Evolutionary conservation across 2,888 invertebrate species (phyloP).

Genomic region (Drosophila mayaguana): DNA sequence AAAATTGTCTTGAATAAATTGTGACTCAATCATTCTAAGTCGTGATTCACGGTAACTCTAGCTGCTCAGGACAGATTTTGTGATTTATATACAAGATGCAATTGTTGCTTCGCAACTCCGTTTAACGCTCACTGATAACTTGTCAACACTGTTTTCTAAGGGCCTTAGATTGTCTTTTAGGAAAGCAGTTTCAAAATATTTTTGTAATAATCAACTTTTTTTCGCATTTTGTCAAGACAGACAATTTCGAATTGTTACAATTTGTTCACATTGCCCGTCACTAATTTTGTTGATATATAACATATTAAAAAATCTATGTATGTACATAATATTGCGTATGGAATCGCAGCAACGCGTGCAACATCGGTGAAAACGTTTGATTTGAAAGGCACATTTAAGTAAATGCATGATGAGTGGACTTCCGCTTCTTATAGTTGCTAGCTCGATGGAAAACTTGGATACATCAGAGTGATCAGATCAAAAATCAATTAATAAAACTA

Average conservation of each 20-base stretch:
- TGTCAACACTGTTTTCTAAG: neutral
- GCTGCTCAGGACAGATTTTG: neutral
- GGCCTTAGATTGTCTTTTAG: neutral
- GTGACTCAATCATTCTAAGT: neutral
- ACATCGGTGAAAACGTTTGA: conserved; percentile 26
- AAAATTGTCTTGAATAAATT: conserved; percentile 1
- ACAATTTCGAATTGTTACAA: conserved; percentile 8
- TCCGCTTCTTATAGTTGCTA: conserved; percentile 22
- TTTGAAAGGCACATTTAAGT: conserved; percentile 48
- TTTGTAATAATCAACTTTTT: neutral
- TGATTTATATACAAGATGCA: conserved; percentile 1
- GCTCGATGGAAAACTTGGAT: conserved; percentile 13
- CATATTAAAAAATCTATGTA: conserved; percentile 26
- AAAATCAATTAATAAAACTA: conserved; percentile 8
- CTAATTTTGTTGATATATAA: conserved; percentile 33
- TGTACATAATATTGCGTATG: neutral
- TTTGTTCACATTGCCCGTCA: conserved; percentile 36
- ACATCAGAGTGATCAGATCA: conserved; percentile 9
- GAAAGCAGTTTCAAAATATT: neutral
- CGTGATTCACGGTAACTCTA: neutral
- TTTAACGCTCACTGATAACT: neutral
- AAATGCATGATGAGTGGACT: conserved; percentile 20
- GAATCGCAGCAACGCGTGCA: conserved; percentile 37
- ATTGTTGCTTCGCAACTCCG: neutral
- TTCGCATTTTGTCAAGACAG: conserved; percentile 4